Evolutionary conservation across 1,140 invertebrate genomes (phyloP).

Genomic region (Venturia canescens): DNA sequence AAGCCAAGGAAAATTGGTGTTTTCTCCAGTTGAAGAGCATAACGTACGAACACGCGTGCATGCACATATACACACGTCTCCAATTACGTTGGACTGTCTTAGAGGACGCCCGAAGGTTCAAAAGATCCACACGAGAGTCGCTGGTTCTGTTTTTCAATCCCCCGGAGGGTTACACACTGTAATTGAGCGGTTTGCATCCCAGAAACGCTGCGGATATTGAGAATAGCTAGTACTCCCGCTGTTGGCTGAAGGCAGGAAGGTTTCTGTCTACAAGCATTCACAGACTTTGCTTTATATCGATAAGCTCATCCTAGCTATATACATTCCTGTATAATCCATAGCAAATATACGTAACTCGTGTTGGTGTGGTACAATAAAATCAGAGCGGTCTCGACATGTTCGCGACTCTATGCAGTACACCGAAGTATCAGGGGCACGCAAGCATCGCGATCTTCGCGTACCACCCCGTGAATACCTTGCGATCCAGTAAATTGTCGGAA

Average conservation of each 20-base stretch:
- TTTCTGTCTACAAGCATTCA: conserved; percentile 10
- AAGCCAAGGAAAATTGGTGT: neutral
- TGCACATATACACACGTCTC: neutral
- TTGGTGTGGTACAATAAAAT: neutral
- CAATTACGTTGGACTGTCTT: neutral
- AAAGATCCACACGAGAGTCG: conserved; percentile 28
- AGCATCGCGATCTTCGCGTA: neutral
- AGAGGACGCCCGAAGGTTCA: conserved; percentile 23
- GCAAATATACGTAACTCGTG: neutral
- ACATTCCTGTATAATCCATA: neutral
- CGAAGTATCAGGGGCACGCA: conserved; percentile 18
- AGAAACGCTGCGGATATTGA: conserved; percentile 56
- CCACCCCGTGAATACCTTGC: neutral
- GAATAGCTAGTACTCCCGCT: conserved; percentile 9
- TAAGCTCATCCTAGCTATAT: neutral
- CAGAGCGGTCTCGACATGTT: conserved; percentile 20
- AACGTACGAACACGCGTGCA: neutral
- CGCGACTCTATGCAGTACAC: conserved; percentile 6
- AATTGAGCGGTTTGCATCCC: conserved; percentile 75
- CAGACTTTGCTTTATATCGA: conserved; percentile 7
- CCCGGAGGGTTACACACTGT: conserved; percentile 61
- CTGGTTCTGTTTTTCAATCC: conserved; percentile 53
- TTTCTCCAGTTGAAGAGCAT: neutral
- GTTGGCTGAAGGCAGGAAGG: conserved; percentile 48
- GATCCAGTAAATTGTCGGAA: conserved; percentile 24